phyloP scores from a whole-genome alignment of 2,113 vertebrate species.

The Eulacestoma nigropectus region DNA sequence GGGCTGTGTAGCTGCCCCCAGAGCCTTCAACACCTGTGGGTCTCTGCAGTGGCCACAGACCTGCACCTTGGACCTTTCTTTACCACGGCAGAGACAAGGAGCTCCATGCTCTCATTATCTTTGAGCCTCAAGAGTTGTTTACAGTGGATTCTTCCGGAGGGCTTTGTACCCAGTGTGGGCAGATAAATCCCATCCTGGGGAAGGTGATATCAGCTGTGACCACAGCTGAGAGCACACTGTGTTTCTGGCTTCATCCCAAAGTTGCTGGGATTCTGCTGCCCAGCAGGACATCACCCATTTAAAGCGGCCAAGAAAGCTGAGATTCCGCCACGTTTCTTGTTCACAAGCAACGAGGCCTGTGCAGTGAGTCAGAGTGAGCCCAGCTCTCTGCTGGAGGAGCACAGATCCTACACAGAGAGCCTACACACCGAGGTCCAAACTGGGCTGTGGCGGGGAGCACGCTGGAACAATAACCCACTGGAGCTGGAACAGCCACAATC shows the following conservation, averaged over 20 bases:
- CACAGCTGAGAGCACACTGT: neutral
- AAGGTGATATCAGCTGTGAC: neutral
- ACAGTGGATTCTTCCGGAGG: neutral
- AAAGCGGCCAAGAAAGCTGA: neutral
- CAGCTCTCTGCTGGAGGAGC: neutral
- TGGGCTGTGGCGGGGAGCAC: neutral
- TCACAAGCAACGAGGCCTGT: neutral
- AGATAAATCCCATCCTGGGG: neutral
- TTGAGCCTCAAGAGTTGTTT: neutral
- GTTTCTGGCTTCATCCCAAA: neutral
- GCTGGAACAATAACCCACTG: rapidly evolving
- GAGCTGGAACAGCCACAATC: neutral
- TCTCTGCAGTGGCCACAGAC: neutral
- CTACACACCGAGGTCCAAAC: neutral
- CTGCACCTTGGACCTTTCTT: neutral
- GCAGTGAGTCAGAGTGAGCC: neutral
- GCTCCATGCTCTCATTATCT: neutral
- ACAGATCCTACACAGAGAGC: neutral
- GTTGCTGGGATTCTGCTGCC: neutral
- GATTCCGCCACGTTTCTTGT: neutral
- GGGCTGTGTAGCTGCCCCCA: neutral
- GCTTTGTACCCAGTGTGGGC: neutral
- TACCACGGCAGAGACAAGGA: neutral
- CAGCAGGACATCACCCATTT: neutral
- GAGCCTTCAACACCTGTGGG: neutral